A percentile compares a stretch with the other conserved stretches of the same genome.
These are phyloP conservation scores for Neogale vison DNA, from an alignment of 2,113 vertebrate genomes.

Conservation along the genomic window DNA sequence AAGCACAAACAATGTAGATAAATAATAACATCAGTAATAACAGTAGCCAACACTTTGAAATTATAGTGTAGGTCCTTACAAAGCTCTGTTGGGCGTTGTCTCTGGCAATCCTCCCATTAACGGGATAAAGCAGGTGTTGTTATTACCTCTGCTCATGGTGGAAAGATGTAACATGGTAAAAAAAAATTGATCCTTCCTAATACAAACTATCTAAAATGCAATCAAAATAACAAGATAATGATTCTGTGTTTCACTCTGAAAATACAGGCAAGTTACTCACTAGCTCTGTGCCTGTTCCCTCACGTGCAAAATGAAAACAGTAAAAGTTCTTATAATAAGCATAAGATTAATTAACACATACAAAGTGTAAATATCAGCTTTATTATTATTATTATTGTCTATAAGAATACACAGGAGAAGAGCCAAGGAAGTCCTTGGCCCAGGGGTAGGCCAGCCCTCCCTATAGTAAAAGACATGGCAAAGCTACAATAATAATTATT, in stretches of 20 bases:
- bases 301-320: neutral
- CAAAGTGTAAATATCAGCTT: neutral
- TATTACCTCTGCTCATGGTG: neutral
- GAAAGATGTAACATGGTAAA: neutral
- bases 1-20: neutral
- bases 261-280: neutral
- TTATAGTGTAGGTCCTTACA: neutral
- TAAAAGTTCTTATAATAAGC: neutral
- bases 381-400: neutral
- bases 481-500: neutral
- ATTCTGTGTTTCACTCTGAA: neutral
- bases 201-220: neutral
- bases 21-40: neutral
- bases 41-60: neutral
- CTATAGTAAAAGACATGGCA: neutral
- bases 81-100: neutral
- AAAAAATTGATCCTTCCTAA: neutral
- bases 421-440: neutral
- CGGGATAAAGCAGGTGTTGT: neutral
- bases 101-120: neutral
- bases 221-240: neutral
- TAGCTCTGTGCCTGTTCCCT: neutral
- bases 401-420: neutral
- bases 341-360: neutral
- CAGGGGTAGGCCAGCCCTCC: too few relatives aligned